Percentiles rank a stretch among this genome's conserved stretches.
phyloP scores from a whole-genome alignment of 2,113 vertebrate species.

The Sylvietta virens region DNA sequence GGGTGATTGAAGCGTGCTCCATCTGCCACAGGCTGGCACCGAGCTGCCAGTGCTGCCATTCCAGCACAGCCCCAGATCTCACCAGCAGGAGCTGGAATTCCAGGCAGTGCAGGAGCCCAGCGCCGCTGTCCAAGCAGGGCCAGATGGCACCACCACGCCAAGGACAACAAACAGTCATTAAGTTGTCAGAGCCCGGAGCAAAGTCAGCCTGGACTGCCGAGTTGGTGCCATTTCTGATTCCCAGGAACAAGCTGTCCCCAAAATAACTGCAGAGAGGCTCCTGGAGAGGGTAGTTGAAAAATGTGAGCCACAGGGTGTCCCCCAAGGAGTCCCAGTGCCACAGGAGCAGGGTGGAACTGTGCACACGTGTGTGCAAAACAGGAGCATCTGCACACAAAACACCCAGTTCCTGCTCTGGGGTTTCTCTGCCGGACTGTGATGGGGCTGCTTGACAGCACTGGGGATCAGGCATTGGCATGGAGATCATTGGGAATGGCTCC shows the following conservation, averaged over 20 bases:
- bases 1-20: background rate
- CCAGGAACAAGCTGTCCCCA: background rate
- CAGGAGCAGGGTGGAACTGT: background rate
- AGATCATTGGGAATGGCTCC: background rate
- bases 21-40: background rate
- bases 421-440: background rate
- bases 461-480: background rate
- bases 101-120: background rate
- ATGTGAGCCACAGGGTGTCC: background rate
- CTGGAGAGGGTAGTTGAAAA: background rate
- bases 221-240: background rate
- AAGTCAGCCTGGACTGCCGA: background rate
- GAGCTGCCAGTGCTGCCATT: background rate
- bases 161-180: background rate
- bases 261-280: background rate
- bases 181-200: background rate
- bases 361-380: fast-evolving
- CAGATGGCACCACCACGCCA: slow-evolving; percentile 5
- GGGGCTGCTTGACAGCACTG: background rate
- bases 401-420: fast-evolving
- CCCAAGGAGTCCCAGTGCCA: background rate
- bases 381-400: too few relatives aligned
- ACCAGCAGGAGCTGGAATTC: background rate
- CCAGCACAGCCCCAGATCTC: background rate
- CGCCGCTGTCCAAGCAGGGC: background rate